phyloP scores from a whole-genome alignment of 2,888 invertebrate species.

The Harmothoe impar region DNA sequence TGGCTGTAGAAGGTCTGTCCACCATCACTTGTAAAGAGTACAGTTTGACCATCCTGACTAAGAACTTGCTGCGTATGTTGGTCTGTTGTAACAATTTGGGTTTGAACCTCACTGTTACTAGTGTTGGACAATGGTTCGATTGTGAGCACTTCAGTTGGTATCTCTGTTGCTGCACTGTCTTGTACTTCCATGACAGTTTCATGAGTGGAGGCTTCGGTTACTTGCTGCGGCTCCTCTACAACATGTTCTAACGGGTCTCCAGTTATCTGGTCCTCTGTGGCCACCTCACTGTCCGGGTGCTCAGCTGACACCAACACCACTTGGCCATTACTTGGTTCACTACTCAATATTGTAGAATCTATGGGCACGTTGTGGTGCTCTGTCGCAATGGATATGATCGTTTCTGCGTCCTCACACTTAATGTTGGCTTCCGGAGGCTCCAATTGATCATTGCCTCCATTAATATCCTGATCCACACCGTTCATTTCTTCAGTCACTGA shows the following conservation, averaged over 20 bases:
- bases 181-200: background rate
- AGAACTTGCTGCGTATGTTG: slow-evolving; percentile 44
- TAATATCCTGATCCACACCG: background rate
- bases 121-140: background rate
- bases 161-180: background rate
- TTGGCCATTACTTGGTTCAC: background rate
- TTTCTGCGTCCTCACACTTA: background rate
- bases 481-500: background rate
- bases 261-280: background rate
- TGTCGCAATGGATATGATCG: slow-evolving; percentile 13
- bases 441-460: background rate
- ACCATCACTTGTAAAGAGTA: slow-evolving; percentile 43
- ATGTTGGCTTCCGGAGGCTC: background rate
- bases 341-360: background rate
- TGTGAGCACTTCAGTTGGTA: background rate
- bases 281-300: background rate
- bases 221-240: background rate
- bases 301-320: background rate
- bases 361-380: background rate
- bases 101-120: background rate
- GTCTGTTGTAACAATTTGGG: background rate
- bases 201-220: background rate
- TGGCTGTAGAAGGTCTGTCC: slow-evolving; percentile 51
- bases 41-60: slow-evolving; percentile 30
- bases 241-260: background rate